Conservation (phyloP, 2,888 invertebrate genomes). For the Oegoconia quadripuncta region DNA sequence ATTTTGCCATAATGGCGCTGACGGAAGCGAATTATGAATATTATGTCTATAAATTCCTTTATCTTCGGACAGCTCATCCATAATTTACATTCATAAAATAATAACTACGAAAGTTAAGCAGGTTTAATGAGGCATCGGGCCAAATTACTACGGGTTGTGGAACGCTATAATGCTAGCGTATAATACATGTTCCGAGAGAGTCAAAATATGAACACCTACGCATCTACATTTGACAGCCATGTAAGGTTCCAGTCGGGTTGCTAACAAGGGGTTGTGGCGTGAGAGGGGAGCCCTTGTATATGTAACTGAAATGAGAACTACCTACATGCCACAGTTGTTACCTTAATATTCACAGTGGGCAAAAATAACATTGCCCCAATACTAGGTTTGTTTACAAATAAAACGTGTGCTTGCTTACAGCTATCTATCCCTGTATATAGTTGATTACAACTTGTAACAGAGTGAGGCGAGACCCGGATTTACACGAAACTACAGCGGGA, state of each 20-base stretch:
- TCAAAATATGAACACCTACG: conserved; percentile 32
- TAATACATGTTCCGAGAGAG: conserved; percentile 35
- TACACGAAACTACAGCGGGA: conserved; percentile 43
- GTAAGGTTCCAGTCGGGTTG: conserved; percentile 45
- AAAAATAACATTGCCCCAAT: conserved; percentile 16
- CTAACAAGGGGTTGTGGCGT: conserved; percentile 34
- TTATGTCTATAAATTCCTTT: conserved; percentile 49
- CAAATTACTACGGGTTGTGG: conserved; percentile 43
- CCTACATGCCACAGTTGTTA: conserved; percentile 11
- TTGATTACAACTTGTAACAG: conserved; percentile 3
- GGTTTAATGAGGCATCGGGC: conserved; percentile 55
- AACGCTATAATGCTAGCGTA: conserved; percentile 34
- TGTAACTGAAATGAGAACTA: conserved; percentile 20
- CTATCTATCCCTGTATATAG: conserved; percentile 6
- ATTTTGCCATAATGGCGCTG: conserved; percentile 42
- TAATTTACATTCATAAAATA: conserved; percentile 59
- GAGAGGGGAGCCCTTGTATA: conserved; percentile 32
- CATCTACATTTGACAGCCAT: conserved; percentile 38
- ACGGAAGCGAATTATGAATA: conserved; percentile 52
- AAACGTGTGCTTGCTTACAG: conserved; percentile 16
- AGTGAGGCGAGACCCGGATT: conserved; percentile 37
- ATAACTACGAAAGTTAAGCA: conserved; percentile 53
- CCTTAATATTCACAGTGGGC: conserved; percentile 6
- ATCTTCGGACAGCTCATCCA: conserved; percentile 43
- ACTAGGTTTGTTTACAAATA: conserved; percentile 21